phyloP scores from a whole-genome alignment of 2,888 invertebrate genomes.

The Sphaerophoria taeniata region DNA sequence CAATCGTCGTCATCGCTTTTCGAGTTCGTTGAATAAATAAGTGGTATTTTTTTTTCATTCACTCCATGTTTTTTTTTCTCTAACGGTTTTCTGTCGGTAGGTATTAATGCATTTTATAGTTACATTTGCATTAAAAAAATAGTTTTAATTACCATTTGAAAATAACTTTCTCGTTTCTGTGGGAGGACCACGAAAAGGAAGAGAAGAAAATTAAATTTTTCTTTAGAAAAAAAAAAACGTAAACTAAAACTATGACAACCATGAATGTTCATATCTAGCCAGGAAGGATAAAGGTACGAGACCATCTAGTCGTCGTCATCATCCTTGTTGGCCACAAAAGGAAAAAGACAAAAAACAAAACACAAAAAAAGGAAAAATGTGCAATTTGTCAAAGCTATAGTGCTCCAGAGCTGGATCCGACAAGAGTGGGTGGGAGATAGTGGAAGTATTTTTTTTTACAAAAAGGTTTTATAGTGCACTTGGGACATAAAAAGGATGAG shows the following conservation, averaged over 20 bases:
- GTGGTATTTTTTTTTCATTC: constrained; percentile 24
- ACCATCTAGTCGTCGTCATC: not conserved
- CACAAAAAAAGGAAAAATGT: constrained; percentile 24
- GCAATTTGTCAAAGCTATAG: constrained; percentile 65
- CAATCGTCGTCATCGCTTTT: not conserved
- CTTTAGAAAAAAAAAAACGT: not conserved
- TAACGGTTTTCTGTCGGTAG: constrained; percentile 2
- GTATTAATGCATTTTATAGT: constrained; percentile 25
- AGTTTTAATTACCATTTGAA: constrained; percentile 65
- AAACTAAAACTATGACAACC: constrained; percentile 24
- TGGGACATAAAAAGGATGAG: constrained; percentile 20
- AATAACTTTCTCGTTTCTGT: constrained; percentile 52
- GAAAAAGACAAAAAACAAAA: not conserved
- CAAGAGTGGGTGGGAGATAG: not conserved
- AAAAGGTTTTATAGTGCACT: constrained; percentile 2
- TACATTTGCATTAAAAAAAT: constrained; percentile 47
- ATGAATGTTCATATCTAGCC: constrained; percentile 40
- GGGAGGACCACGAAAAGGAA: not conserved
- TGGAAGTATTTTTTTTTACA: not conserved
- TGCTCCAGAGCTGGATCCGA: not conserved
- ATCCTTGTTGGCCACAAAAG: not conserved
- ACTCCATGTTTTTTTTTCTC: not conserved
- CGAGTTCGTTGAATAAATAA: constrained; percentile 46
- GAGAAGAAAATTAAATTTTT: constrained; percentile 4
- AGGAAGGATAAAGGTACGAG: constrained; percentile 12